These are phyloP conservation scores for Ailuropoda melanoleuca DNA, from an alignment of 2,113 vertebrate genomes.

Conservation along the genomic window DNA sequence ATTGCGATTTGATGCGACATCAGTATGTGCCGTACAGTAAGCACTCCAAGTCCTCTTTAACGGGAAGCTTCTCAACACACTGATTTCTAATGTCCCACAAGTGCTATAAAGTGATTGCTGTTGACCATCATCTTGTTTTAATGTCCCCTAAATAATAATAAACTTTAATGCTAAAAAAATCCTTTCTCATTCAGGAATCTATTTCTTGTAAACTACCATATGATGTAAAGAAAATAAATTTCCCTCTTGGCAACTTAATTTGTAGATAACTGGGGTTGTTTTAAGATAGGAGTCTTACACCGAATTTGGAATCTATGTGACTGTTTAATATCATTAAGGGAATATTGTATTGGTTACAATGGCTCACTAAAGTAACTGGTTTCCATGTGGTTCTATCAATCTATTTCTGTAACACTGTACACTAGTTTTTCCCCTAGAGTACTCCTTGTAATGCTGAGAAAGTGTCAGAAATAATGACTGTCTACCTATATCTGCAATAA, in stretches of 20 bases:
- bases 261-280: conserved; percentile 79
- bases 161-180: conserved; percentile 64
- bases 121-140: conserved; percentile 79
- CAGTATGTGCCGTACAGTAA: not conserved
- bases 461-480: conserved; percentile 92
- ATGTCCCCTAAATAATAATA: conserved; percentile 80
- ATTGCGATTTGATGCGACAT: conserved; percentile 32
- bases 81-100: conserved; percentile 52
- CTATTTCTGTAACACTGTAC: conserved; percentile 86
- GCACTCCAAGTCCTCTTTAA: conserved; percentile 36
- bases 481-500: conserved; percentile 92
- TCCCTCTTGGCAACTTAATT: conserved; percentile 83
- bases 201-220: conserved; percentile 77
- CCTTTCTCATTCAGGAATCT: conserved; percentile 69
- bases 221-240: conserved; percentile 79
- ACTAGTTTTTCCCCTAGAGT: conserved; percentile 88
- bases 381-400: conserved; percentile 89
- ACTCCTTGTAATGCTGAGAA: conserved; percentile 88
- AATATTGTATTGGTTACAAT: conserved; percentile 86
- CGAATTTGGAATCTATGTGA: conserved; percentile 81
- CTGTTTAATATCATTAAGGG: conserved; percentile 89
- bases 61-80: not conserved
- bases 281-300: conserved; percentile 78
- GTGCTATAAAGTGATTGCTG: conserved; percentile 71
- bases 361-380: conserved; percentile 83